Percentiles rank a stretch among this genome's conserved stretches.
phyloP scores from a whole-genome alignment of 2,113 vertebrate species.

The Hippolais icterina region DNA sequence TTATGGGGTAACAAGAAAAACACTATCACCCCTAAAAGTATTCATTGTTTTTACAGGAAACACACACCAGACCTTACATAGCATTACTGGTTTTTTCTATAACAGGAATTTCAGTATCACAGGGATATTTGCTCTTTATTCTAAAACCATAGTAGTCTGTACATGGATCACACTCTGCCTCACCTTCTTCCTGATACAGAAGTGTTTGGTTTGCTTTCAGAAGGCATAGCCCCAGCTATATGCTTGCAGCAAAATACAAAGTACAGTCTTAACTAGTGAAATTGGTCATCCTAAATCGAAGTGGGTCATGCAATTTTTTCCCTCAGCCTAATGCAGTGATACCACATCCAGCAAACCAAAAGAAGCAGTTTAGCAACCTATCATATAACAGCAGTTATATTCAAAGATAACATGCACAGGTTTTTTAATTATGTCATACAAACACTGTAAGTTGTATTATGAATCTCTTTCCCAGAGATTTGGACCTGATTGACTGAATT shows the following conservation, averaged over 20 bases:
- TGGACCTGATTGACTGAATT: background rate
- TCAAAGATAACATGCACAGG: background rate
- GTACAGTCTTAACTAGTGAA: background rate
- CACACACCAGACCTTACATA: background rate
- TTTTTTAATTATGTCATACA: slow-evolving; percentile 12
- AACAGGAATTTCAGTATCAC: background rate
- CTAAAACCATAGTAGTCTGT: background rate
- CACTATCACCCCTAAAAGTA: background rate
- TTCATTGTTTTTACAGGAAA: background rate
- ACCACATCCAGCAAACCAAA: background rate
- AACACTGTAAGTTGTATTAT: background rate
- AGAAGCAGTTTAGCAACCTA: background rate
- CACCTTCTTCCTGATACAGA: background rate
- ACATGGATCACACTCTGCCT: background rate
- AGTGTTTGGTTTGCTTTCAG: background rate
- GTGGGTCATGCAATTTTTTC: background rate
- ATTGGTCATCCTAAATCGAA: background rate
- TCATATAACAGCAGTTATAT: background rate
- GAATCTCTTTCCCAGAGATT: background rate
- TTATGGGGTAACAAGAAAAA: background rate
- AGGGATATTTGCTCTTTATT: background rate
- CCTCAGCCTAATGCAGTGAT: background rate
- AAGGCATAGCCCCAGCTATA: background rate
- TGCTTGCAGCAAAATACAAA: background rate
- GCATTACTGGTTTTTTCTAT: background rate